phyloP scores from a whole-genome alignment of 2,113 vertebrate genomes.

The Campylorhamphus procurvoides region DNA sequence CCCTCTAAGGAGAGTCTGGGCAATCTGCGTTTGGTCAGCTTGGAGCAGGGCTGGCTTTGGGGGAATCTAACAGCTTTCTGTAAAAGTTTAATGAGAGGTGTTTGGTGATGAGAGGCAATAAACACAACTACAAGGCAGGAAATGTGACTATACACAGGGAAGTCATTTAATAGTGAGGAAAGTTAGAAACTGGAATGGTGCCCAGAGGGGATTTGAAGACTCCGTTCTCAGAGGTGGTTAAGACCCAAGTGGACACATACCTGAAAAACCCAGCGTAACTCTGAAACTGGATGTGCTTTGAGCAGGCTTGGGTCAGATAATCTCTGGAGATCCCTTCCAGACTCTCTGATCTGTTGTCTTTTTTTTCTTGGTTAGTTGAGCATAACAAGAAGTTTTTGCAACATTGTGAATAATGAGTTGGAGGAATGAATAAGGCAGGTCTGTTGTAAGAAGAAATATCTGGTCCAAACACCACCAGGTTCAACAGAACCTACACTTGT shows the following conservation, averaged over 20 bases:
- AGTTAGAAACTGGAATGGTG: background rate
- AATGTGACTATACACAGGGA: rapidly evolving
- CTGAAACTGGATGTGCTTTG: background rate
- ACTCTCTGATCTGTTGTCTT: background rate
- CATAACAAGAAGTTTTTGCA: background rate
- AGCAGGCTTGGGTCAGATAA: rapidly evolving
- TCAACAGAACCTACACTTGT: rapidly evolving
- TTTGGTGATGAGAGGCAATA: background rate
- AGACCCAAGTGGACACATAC: background rate
- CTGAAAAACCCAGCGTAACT: background rate
- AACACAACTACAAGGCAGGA: background rate
- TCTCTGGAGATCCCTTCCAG: background rate
- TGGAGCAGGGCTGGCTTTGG: background rate
- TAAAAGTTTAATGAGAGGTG: background rate
- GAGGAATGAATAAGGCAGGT: background rate
- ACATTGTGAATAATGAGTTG: background rate
- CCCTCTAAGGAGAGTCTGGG: background rate
- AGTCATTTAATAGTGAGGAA: background rate
- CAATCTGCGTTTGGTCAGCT: background rate
- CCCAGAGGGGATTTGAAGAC: background rate
- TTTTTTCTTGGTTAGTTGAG: background rate
- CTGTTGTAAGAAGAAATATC: background rate
- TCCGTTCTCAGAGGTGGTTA: background rate
- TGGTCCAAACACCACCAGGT: background rate
- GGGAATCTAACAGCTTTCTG: background rate